Evolutionary conservation across 2,797 vertebrate species (phyloP).

Genomic region (Kryptopterus vitreolus): DNA sequence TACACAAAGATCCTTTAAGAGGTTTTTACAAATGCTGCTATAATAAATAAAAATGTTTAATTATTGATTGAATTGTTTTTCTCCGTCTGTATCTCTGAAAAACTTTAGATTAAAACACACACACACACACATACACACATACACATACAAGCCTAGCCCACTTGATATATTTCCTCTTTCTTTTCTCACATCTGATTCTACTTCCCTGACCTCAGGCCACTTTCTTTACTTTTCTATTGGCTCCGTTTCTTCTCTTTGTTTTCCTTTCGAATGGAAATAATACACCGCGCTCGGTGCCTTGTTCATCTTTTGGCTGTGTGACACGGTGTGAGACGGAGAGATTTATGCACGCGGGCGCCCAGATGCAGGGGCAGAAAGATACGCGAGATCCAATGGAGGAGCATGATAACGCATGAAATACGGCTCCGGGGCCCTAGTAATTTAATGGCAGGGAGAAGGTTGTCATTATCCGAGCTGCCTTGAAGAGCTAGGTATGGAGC

Average conservation of each 20-base stretch:
- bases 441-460: slow-evolving; percentile 90
- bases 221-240: slow-evolving; percentile 58
- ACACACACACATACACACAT: no score
- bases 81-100: slow-evolving; percentile 3
- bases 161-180: slow-evolving; percentile 28
- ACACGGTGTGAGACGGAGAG: slow-evolving; percentile 82
- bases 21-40: not conserved
- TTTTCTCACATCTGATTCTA: slow-evolving; percentile 77
- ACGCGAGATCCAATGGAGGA: slow-evolving; percentile 88
- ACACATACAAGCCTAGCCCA: not conserved
- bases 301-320: slow-evolving; percentile 81
- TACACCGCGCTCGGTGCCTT: slow-evolving; percentile 76
- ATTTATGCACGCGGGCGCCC: slow-evolving; percentile 87
- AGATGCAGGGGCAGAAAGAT: slow-evolving; percentile 80
- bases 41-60: slow-evolving; percentile 20
- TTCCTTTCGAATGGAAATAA: slow-evolving; percentile 74
- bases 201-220: slow-evolving; percentile 86
- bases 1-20: not conserved
- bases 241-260: slow-evolving; percentile 36
- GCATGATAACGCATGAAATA: slow-evolving; percentile 91
- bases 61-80: slow-evolving; percentile 21
- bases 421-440: slow-evolving; percentile 81
- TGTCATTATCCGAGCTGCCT: slow-evolving; percentile 89
- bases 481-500: slow-evolving; percentile 87
- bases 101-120: slow-evolving; percentile 12